These are phyloP conservation scores for Sycophaga agraensis DNA, from an alignment of 1,140 invertebrate species.

Conservation along the genomic window DNA sequence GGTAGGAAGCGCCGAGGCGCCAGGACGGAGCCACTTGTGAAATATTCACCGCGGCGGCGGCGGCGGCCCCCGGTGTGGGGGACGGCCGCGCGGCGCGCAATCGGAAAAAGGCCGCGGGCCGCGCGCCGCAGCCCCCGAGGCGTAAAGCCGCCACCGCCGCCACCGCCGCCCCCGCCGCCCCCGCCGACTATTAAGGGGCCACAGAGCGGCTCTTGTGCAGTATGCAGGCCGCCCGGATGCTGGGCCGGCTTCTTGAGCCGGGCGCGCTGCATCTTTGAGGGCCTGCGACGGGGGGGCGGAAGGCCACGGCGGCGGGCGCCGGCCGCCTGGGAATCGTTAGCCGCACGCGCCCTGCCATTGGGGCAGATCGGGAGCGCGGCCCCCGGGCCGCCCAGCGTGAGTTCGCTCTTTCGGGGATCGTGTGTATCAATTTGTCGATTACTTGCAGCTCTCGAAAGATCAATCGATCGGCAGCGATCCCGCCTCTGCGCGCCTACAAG, in stretches of 20 bases:
- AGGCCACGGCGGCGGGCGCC: not conserved
- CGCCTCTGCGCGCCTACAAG: too few species aligned
- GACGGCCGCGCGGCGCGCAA: not conserved
- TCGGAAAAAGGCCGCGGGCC: not conserved
- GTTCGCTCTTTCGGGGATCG: too few species aligned
- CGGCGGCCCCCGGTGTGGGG: not conserved
- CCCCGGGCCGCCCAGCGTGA: too few species aligned
- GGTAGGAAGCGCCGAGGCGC: not conserved
- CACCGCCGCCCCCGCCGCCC: too few species aligned
- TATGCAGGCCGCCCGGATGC: too few species aligned
- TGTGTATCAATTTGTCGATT: too few species aligned
- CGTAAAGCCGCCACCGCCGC: not conserved
- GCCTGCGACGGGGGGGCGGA: not conserved
- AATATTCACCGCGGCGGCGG: slow-evolving; percentile 21
- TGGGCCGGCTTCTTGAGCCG: too few species aligned
- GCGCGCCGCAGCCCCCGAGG: not conserved
- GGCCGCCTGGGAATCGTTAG: too few species aligned
- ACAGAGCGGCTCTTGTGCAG: not conserved
- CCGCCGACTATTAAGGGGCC: not conserved
- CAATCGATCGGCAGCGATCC: too few species aligned
- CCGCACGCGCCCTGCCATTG: too few species aligned
- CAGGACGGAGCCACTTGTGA: slow-evolving; percentile 13
- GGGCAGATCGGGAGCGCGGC: too few species aligned
- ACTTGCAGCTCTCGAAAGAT: too few species aligned
- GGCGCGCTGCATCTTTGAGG: not conserved